phyloP scores from a whole-genome alignment of 1,140 invertebrate species.

The Cydia amplana region DNA sequence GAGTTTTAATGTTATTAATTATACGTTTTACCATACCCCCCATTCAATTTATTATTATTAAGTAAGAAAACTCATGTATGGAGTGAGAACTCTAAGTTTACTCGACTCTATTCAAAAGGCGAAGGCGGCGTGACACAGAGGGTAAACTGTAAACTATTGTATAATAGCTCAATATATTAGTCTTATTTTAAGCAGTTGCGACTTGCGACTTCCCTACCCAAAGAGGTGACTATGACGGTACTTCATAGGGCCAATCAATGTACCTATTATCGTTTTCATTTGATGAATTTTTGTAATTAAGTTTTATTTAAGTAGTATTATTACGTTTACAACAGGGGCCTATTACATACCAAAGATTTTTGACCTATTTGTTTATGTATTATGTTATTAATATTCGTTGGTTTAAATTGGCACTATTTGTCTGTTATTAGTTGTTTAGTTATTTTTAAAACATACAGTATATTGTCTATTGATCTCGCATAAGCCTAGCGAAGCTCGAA shows the following conservation, averaged over 20 bases:
- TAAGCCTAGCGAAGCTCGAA: not conserved
- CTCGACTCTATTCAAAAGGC: too few species aligned
- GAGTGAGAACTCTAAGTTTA: too few species aligned
- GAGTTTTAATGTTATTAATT: not conserved
- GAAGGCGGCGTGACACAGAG: too few species aligned
- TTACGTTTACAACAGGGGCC: not conserved
- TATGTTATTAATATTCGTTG: not conserved
- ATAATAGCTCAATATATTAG: too few species aligned
- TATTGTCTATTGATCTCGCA: slow-evolving; percentile 3
- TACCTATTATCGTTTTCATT: not conserved
- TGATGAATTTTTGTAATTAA: not conserved
- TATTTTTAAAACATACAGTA: slow-evolving; percentile 5
- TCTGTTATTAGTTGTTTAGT: slow-evolving; percentile 27
- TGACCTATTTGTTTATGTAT: slow-evolving; percentile 29
- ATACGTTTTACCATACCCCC: too few species aligned
- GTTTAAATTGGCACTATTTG: slow-evolving; percentile 12
- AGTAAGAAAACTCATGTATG: too few species aligned
- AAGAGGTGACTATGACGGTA: too few species aligned
- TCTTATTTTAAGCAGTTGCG: too few species aligned
- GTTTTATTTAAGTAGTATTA: slow-evolving; percentile 8
- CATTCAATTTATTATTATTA: too few species aligned
- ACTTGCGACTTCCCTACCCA: too few species aligned
- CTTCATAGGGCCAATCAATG: too few species aligned
- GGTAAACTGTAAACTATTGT: too few species aligned
- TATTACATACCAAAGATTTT: not conserved